These are phyloP conservation scores for Creontiades dilutus DNA, from an alignment of 2,888 invertebrate genomes.

Conservation along the genomic window DNA sequence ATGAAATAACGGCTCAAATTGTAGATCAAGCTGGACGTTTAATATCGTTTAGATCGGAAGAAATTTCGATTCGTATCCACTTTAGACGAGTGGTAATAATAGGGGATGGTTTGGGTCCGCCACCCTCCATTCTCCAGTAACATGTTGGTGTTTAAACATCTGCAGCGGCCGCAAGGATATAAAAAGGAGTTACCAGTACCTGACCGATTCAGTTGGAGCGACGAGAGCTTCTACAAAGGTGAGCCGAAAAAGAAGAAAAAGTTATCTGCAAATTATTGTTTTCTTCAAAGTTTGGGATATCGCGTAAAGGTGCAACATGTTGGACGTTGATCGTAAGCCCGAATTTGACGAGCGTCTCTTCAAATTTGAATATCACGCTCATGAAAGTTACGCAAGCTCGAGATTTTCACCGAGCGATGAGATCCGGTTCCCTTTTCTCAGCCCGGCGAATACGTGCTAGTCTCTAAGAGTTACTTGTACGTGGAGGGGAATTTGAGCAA, in stretches of 20 bases:
- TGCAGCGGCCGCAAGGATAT: not conserved
- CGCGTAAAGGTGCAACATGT: constrained; percentile 26
- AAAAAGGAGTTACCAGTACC: not conserved
- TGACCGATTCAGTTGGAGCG: not conserved
- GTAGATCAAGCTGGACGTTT: constrained; percentile 62
- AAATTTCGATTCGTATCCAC: constrained; percentile 19
- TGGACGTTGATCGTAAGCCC: constrained; percentile 60
- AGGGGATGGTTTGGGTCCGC: not conserved
- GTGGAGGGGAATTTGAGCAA: constrained; percentile 72
- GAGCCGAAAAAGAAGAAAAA: not conserved
- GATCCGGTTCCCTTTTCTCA: constrained; percentile 77
- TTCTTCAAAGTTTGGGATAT: constrained; percentile 40
- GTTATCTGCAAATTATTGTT: not conserved
- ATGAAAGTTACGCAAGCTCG: constrained; percentile 76
- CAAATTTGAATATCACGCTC: constrained; percentile 74
- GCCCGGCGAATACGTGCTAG: constrained; percentile 76
- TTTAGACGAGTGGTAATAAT: not conserved
- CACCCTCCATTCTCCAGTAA: not conserved
- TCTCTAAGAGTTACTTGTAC: constrained; percentile 76
- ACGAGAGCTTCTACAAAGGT: not conserved
- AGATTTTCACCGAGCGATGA: constrained; percentile 77
- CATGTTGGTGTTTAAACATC: constrained; percentile 33
- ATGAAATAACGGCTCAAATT: constrained; percentile 54
- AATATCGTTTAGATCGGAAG: constrained; percentile 63
- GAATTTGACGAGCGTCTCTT: constrained; percentile 69